Evolutionary conservation across 2,797 vertebrate genomes (phyloP).

Genomic region (Tadarida brasiliensis): DNA sequence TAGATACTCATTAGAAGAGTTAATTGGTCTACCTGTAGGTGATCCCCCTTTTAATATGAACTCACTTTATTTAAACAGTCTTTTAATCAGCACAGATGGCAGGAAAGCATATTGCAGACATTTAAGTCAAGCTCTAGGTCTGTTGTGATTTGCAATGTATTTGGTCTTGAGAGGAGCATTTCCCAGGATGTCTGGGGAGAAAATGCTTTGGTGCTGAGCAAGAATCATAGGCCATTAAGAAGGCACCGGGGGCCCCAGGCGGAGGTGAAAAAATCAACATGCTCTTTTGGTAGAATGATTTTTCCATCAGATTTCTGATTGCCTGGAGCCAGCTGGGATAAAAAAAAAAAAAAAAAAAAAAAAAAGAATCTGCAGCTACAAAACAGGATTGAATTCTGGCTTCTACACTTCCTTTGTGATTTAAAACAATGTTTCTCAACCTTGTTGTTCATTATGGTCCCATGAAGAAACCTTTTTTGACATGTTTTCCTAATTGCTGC

Average conservation of each 20-base stretch:
- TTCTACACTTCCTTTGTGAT: neutral
- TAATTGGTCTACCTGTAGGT: neutral
- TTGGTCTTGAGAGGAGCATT: slow-evolving; percentile 44
- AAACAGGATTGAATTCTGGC: neutral
- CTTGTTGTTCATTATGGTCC: neutral
- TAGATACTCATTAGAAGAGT: neutral
- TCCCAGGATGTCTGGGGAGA: slow-evolving; percentile 42
- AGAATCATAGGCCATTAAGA: slow-evolving; percentile 29
- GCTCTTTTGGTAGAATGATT: slow-evolving; percentile 20
- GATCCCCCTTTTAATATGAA: neutral
- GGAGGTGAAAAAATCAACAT: slow-evolving; percentile 41
- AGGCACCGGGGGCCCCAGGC: neutral
- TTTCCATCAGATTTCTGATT: slow-evolving; percentile 66
- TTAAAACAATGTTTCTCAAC: neutral
- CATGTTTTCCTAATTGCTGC: neutral
- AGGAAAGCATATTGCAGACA: neutral
- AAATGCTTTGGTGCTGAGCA: slow-evolving; percentile 57
- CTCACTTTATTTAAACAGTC: slow-evolving; percentile 30
- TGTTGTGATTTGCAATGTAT: neutral
- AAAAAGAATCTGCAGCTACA: slow-evolving; percentile 50
- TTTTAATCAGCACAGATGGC: slow-evolving; percentile 43
- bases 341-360: neutral
- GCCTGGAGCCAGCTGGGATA: slow-evolving; percentile 23
- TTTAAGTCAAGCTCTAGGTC: slow-evolving; percentile 16
- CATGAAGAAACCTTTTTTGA: neutral